Conservation (phyloP, 1,140 invertebrate species). For the Hyles vespertilio region DNA sequence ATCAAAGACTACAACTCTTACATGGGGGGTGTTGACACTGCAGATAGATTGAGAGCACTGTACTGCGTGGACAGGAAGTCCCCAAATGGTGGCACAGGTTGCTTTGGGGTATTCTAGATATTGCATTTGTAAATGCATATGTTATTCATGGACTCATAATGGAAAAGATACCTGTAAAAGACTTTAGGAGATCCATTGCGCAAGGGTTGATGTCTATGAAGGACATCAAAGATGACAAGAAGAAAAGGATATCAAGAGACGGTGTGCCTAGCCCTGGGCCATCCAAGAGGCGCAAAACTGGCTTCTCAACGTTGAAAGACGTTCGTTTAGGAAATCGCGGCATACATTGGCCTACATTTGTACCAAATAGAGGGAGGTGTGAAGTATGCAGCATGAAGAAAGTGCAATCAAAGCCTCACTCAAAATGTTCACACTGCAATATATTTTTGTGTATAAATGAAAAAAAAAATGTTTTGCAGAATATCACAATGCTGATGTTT, state of each 20-base stretch:
- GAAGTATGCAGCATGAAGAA: conserved; percentile 47
- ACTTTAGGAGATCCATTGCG: conserved; percentile 34
- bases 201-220: conserved; percentile 36
- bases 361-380: conserved; percentile 43
- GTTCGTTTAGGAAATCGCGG: conserved; percentile 48
- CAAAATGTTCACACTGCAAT: conserved; percentile 44
- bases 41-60: conserved; percentile 43
- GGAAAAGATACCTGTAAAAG: conserved; percentile 31
- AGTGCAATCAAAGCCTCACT: conserved; percentile 48
- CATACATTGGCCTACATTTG: conserved; percentile 47
- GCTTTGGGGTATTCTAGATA: conserved; percentile 45
- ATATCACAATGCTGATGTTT: conserved; percentile 37
- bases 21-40: conserved; percentile 51
- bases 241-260: too few relatives aligned
- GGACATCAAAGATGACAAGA: too few relatives aligned
- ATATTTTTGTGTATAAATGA: conserved; percentile 49
- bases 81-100: conserved; percentile 56
- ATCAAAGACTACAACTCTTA: conserved; percentile 49
- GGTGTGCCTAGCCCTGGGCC: too few relatives aligned
- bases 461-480: conserved; percentile 53
- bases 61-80: conserved; percentile 50
- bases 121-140: conserved; percentile 37
- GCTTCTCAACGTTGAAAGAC: conserved; percentile 43
- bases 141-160: conserved; percentile 37
- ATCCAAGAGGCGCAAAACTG: conserved; percentile 35